These are phyloP conservation scores for Watsonalla cultraria DNA, from an alignment of 2,888 invertebrate genomes.

Conservation along the genomic window DNA sequence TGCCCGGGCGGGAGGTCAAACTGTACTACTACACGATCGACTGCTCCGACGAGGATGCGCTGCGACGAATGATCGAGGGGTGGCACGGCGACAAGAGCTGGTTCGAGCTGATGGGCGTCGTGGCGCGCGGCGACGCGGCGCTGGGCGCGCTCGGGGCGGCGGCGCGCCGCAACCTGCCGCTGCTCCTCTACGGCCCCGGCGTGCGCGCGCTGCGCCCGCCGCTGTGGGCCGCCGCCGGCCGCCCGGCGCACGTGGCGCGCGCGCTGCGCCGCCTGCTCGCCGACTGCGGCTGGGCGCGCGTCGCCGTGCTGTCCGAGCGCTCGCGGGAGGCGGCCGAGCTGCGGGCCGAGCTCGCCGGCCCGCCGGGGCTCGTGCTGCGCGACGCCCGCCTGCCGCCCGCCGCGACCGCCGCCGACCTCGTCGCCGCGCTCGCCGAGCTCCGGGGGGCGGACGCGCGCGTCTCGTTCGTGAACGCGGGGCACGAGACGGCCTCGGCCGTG, in stretches of 20 bases:
- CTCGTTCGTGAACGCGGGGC: conserved; percentile 88
- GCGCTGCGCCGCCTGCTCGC: conserved; percentile 18
- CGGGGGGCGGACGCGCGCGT: conserved; percentile 79
- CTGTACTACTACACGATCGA: conserved; percentile 1
- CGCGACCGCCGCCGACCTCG: background rate
- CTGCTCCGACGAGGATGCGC: conserved; percentile 9
- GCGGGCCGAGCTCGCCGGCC: background rate
- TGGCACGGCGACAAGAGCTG: background rate
- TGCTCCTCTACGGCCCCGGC: conserved; percentile 17
- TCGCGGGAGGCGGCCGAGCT: conserved; percentile 17
- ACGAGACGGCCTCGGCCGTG: conserved; percentile 79
- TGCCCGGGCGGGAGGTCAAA: background rate
- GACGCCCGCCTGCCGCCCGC: conserved; percentile 55
- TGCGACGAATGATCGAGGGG: background rate
- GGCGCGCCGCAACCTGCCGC: conserved; percentile 8
- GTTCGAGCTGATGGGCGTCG: conserved; percentile 14
- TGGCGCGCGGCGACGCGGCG: conserved; percentile 13
- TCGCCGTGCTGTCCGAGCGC: conserved; percentile 85
- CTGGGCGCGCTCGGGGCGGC: conserved; percentile 7
- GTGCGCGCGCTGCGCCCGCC: conserved; percentile 16
- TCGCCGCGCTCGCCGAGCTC: conserved; percentile 3
- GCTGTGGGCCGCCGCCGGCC: conserved; percentile 11
- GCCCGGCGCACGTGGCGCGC: conserved; percentile 12
- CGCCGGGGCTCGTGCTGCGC: conserved; percentile 3
- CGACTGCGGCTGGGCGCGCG: conserved; percentile 80